Evolutionary conservation across 2,888 invertebrate genomes (phyloP).

Genomic region (Synergus gifuensis): DNA sequence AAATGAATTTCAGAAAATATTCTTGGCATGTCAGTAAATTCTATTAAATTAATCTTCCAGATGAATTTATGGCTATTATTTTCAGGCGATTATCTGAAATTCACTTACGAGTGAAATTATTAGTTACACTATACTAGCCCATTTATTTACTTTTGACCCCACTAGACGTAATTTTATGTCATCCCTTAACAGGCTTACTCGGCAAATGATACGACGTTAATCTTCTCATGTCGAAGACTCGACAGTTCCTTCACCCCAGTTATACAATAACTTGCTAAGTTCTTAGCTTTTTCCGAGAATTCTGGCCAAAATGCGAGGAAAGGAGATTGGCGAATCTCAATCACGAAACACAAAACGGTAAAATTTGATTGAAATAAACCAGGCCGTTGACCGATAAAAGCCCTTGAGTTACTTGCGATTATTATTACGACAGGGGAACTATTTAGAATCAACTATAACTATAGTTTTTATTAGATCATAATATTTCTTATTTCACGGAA

Average conservation of each 20-base stretch:
- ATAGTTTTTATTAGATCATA: constrained; percentile 11
- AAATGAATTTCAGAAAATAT: not conserved
- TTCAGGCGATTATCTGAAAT: not conserved
- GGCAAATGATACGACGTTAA: constrained; percentile 66
- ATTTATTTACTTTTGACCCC: constrained; percentile 48
- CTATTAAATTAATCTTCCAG: not conserved
- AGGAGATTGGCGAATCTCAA: not conserved
- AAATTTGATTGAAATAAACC: constrained; percentile 15
- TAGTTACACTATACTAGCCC: not conserved
- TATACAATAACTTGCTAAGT: constrained; percentile 40
- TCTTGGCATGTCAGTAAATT: not conserved
- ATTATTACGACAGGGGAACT: not conserved
- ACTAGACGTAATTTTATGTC: constrained; percentile 55
- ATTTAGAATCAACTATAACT: constrained; percentile 7
- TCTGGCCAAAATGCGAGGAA: not conserved
- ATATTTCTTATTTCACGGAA: not conserved
- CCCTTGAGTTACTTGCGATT: constrained; percentile 6
- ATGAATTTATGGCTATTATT: not conserved
- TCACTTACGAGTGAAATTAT: not conserved
- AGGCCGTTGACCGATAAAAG: not conserved
- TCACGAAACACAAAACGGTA: not conserved
- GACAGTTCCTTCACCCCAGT: constrained; percentile 55
- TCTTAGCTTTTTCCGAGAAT: not conserved
- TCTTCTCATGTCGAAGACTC: constrained; percentile 57
- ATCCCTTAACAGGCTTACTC: constrained; percentile 61